Conservation (phyloP, 2,888 invertebrate species). For the Girardia tigrina region DNA sequence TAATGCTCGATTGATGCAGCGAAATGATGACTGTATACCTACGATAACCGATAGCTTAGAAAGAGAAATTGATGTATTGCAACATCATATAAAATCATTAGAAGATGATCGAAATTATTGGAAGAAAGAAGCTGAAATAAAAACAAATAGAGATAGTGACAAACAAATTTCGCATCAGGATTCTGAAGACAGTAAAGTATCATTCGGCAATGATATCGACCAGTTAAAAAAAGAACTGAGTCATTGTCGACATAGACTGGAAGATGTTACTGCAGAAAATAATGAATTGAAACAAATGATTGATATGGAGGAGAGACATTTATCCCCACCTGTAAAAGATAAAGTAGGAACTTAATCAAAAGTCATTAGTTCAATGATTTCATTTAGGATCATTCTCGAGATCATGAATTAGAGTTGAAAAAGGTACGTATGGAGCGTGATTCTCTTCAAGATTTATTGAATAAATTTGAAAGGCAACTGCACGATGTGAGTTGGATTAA, state of each 20-base stretch:
- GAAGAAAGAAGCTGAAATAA: neutral
- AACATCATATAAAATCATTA: neutral
- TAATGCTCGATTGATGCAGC: neutral
- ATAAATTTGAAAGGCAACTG: slow-evolving; percentile 51
- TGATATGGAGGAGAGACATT: slow-evolving; percentile 19
- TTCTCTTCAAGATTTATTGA: slow-evolving; percentile 47
- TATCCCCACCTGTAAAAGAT: slow-evolving; percentile 15
- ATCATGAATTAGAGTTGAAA: slow-evolving; percentile 40
- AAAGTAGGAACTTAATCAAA: neutral
- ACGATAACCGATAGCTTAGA: neutral
- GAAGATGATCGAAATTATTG: slow-evolving; percentile 4
- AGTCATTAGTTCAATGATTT: neutral
- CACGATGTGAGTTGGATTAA: slow-evolving; percentile 40
- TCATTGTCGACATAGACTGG: neutral
- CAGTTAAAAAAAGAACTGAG: neutral
- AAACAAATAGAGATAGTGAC: neutral
- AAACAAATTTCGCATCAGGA: neutral
- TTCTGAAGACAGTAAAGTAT: neutral
- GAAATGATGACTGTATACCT: neutral
- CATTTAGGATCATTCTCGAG: slow-evolving; percentile 28
- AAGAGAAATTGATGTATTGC: neutral
- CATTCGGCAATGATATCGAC: neutral
- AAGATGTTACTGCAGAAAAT: neutral
- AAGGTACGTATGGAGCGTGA: slow-evolving; percentile 46
- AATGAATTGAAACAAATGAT: neutral